Conservation (phyloP, 2,888 invertebrate species). For the Frankliniella fusca region DNA sequence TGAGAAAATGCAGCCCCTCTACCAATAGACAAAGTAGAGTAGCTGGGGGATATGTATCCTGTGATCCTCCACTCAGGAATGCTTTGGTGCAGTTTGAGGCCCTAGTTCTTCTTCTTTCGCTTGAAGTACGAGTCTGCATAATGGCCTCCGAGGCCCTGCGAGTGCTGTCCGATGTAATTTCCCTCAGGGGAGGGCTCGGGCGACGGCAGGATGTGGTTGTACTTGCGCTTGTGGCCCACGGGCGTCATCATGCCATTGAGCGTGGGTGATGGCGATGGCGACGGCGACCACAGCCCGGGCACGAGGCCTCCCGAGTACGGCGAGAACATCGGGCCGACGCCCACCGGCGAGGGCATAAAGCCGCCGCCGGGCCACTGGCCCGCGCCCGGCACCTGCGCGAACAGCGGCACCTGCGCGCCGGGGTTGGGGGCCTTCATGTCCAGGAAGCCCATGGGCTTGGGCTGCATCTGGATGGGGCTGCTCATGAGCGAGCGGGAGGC, state of each 20-base stretch:
- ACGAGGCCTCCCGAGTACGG: background rate
- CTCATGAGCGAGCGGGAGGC: constrained; percentile 36
- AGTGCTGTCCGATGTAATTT: constrained; percentile 52
- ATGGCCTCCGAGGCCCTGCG: constrained; percentile 53
- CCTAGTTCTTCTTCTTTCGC: constrained; percentile 46
- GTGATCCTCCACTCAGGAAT: constrained; percentile 31
- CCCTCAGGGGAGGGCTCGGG: constrained; percentile 52
- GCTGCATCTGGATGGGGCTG: constrained; percentile 34
- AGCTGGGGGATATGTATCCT: constrained; percentile 32
- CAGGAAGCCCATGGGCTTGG: constrained; percentile 37
- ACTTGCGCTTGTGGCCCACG: constrained; percentile 47
- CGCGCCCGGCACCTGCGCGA: background rate
- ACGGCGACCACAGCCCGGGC: constrained; percentile 8
- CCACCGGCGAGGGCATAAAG: constrained; percentile 8
- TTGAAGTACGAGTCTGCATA: constrained; percentile 52
- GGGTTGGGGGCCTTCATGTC: constrained; percentile 32
- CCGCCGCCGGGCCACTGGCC: background rate
- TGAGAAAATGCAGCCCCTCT: background rate
- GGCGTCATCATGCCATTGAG: constrained; percentile 40
- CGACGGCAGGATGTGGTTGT: constrained; percentile 48
- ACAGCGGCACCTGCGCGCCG: background rate
- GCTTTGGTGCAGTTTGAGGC: constrained; percentile 28
- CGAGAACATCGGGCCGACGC: constrained; percentile 8
- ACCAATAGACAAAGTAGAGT: background rate
- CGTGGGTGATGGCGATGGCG: constrained; percentile 33